Evolutionary conservation across 1,140 invertebrate genomes (phyloP).

Genomic region (Tribolium castaneum): DNA sequence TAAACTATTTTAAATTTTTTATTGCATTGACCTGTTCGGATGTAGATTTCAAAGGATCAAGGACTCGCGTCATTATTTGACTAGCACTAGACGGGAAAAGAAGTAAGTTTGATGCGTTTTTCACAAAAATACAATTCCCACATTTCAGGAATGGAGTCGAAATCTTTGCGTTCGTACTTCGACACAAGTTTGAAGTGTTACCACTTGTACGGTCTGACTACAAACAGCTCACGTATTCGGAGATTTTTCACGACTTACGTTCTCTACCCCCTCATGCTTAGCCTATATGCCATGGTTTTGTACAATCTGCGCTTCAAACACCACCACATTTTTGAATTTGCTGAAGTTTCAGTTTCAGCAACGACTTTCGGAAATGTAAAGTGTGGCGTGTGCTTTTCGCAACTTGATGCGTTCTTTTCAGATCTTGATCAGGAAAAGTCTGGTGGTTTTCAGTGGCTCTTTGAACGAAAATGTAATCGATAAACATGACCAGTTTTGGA

Average conservation of each 20-base stretch:
- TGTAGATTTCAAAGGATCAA: not conserved
- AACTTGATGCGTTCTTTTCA: not conserved
- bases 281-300: not conserved
- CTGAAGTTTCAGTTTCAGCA: not conserved
- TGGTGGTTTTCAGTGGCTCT: not conserved
- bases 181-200: not conserved
- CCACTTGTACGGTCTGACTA: not conserved
- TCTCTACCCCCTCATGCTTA: not conserved
- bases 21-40: not conserved
- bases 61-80: not conserved
- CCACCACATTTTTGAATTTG: not conserved
- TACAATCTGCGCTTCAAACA: not conserved
- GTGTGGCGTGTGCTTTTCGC: not conserved
- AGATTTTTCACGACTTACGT: not conserved
- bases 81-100: not conserved
- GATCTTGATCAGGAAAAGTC: not conserved
- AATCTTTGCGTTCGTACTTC: not conserved
- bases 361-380: slow-evolving; percentile 1
- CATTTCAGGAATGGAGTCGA: not conserved
- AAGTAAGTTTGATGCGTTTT: not conserved
- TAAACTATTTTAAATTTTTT: not conserved
- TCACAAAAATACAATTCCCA: not conserved
- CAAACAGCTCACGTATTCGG: not conserved
- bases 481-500: not conserved
- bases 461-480: not conserved